Percentiles rank a stretch among this genome's conserved stretches.
Evolutionary conservation across 2,797 vertebrate genomes (phyloP).

Genomic region (Anolis apletophallus): DNA sequence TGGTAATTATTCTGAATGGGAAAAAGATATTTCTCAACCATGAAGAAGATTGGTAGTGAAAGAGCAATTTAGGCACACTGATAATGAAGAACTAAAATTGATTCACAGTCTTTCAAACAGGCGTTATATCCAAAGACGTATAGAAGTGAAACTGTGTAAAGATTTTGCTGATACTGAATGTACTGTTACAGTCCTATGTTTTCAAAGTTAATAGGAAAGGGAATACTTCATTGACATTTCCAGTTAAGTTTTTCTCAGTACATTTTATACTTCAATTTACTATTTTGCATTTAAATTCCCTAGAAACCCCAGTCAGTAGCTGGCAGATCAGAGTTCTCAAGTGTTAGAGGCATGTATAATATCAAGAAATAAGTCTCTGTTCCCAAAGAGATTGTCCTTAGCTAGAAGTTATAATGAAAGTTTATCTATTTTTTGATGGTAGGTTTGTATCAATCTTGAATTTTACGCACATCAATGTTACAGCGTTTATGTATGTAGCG

Average conservation of each 20-base stretch:
- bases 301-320: neutral
- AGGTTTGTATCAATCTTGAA: neutral
- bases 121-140: slow-evolving; percentile 61
- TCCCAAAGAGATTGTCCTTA: slow-evolving; percentile 27
- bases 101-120: slow-evolving; percentile 40
- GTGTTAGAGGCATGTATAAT: neutral
- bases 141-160: slow-evolving; percentile 31
- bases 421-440: slow-evolving; percentile 12
- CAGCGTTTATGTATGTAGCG: fast-evolving
- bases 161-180: slow-evolving; percentile 53
- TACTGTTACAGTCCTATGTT: slow-evolving; percentile 56
- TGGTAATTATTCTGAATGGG: slow-evolving; percentile 7
- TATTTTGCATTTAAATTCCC: slow-evolving; percentile 35
- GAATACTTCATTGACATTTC: slow-evolving; percentile 17
- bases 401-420: neutral
- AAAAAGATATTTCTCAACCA: slow-evolving; percentile 8
- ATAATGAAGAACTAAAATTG: slow-evolving; percentile 34
- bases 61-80: neutral
- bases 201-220: slow-evolving; percentile 51
- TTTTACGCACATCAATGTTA: neutral
- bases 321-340: slow-evolving; percentile 20
- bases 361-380: neutral
- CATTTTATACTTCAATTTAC: slow-evolving; percentile 24
- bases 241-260: neutral
- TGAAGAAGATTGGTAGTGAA: neutral